Evolutionary conservation across 2,797 vertebrate genomes (phyloP), one percentile per base, ranked within the genome.

Genomic region (Scarus forsteni): DNA sequence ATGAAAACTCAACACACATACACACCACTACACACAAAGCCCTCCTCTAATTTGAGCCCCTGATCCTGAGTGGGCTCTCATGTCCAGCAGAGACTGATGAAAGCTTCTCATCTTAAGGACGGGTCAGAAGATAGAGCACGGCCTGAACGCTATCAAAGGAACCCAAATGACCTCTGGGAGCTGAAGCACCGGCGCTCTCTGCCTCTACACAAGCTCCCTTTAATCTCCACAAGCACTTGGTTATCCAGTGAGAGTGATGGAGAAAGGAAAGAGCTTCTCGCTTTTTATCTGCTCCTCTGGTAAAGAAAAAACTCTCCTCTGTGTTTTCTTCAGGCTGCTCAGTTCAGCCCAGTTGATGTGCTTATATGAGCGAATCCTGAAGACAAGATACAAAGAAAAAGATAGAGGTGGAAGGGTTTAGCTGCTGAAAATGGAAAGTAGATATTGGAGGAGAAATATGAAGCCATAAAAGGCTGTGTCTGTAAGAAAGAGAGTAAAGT

Each of bases 1-100:
- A 73, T 66, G 10, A 73, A 80, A 72, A 69, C 70, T 42, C 64
- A 54, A 58, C 53, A 60, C 65, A 77, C 51, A 44, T 60, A 51
- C 55, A 9, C 66, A 48, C 75, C 4, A 4, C 27, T 27, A 61
- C 69, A 73, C 69, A 77, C 49, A 75, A 56, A 78, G 56, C 77
- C 64, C 77, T 73, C 71, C 67, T 86, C 89, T 91, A 92, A 93
- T 94, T 92, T 90, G 77, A 86, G 62, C 55, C 79, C 79, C 86
- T 75, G 88, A 40, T 88, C 84, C 88, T 87, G 88, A 94, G 93
- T 93, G 92, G 87, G 84, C 92, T 90, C 89, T 92, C 86, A 85
- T 91, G 89, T 91, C 85, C 71, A 27, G 68, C 69, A 44, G 63
- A 83, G 84, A 66, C 90, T 93, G 91, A 94, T 94, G 92, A 93